Evolutionary conservation across 2,113 vertebrate genomes (phyloP), one percentile per base, ranked within the genome.

Genomic region (Mus pahari): DNA sequence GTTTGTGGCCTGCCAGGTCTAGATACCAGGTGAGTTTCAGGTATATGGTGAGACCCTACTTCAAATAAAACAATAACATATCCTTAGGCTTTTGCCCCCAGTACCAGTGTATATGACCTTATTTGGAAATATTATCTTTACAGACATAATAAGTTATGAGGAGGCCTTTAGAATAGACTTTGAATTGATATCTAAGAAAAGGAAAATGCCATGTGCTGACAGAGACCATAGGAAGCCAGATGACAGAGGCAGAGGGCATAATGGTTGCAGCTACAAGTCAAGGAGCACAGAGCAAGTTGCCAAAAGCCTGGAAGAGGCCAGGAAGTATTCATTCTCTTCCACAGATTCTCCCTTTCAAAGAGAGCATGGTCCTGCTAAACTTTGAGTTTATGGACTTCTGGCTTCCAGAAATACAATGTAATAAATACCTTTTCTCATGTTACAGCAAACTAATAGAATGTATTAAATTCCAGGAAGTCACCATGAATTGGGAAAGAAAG

Each of bases 401-500:
- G 26, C 33, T 90, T 93, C 64, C 36, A 84, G n/a, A 91, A 86
- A 31, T 55, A 33, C 73, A 50, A 53, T 78, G 13, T 7, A 89
- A 91, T 50, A 79, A 84, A 89, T 89, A 22, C 42, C 77, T 74
- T 13, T 71, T 71, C 19, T 68, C 55, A 77, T 82, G 33, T 90
- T 87, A 66, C 7, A 89, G 28, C 28, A 58, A 91, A 92, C 28
- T 22, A 89, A 93, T 45, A 81, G 0, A 91, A 74, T 12, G 12
- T 26, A 64, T 92, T 87, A 64, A 84, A 94, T 93, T 74, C 48
- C 7, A 83, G 73, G 66, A 83, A 70, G 74, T 28, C 50, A 8
- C 9, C 17, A 92, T 73, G 20, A 95, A 95, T 87, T 31, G n/a
- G 50, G 81, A 92, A 91, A 73, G 13, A 91, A 92, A 92, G 60